phyloP scores from a whole-genome alignment of 2,888 invertebrate species.

The Thereva nobilitata region DNA sequence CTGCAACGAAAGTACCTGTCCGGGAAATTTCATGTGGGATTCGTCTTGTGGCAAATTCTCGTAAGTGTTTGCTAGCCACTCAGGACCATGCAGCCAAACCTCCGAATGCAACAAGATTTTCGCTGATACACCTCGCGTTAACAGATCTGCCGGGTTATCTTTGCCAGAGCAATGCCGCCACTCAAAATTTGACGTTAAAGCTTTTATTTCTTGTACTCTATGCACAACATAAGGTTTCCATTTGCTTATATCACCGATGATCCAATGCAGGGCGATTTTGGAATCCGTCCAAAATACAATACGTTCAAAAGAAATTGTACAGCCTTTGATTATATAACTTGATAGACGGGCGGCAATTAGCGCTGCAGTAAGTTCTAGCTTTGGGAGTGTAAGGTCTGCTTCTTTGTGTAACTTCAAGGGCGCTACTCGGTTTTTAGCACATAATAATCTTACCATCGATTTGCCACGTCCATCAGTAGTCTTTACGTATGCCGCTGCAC shows the following conservation, averaged over 20 bases:
- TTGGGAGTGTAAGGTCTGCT: slow-evolving; percentile 24
- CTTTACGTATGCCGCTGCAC: slow-evolving; percentile 26
- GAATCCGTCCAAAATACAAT: slow-evolving; percentile 30
- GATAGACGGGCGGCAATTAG: slow-evolving; percentile 25
- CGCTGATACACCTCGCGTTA: slow-evolving; percentile 30
- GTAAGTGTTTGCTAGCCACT: slow-evolving; percentile 1
- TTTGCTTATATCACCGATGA: slow-evolving; percentile 22
- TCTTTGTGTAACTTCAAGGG: slow-evolving; percentile 19
- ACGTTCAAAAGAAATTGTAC: slow-evolving; percentile 11
- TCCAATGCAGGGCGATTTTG: slow-evolving; percentile 32
- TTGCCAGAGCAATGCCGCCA: slow-evolving; percentile 36
- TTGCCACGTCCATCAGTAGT: not conserved
- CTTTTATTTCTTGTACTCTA: slow-evolving; percentile 36
- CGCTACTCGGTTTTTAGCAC: slow-evolving; percentile 32
- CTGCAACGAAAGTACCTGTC: not conserved
- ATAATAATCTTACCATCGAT: slow-evolving; percentile 21
- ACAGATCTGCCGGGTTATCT: slow-evolving; percentile 30
- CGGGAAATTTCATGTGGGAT: not conserved
- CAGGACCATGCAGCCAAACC: slow-evolving; percentile 31
- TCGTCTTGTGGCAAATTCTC: not conserved
- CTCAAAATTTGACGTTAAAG: slow-evolving; percentile 4
- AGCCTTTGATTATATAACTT: slow-evolving; percentile 8
- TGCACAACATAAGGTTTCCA: slow-evolving; percentile 36
- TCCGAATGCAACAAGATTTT: slow-evolving; percentile 14
- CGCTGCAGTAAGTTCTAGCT: slow-evolving; percentile 25